Evolutionary conservation across 2,797 vertebrate genomes (phyloP).

Genomic region (Sphaeramia orbicularis): DNA sequence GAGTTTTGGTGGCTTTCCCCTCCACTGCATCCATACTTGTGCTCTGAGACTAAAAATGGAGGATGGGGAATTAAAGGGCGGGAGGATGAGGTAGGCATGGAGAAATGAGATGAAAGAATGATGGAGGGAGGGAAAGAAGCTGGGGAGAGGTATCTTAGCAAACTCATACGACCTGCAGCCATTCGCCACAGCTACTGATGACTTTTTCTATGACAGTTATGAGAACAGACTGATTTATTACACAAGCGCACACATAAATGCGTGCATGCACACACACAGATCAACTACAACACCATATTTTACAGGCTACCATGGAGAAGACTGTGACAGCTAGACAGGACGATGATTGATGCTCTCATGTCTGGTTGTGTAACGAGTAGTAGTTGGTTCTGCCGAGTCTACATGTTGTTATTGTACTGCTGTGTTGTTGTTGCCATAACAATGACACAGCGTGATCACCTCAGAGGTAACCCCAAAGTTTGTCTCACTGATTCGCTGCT

Average conservation of each 20-base stretch:
- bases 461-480: conserved; percentile 16
- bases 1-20: conserved; percentile 61
- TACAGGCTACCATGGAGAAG: conserved; percentile 45
- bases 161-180: conserved; percentile 51
- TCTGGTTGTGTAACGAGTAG: conserved; percentile 32
- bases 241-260: not conserved
- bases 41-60: conserved; percentile 43
- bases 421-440: conserved; percentile 36
- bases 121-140: conserved; percentile 16
- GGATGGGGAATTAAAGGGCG: conserved; percentile 55
- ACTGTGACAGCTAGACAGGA: conserved; percentile 29
- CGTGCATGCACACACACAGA: not conserved
- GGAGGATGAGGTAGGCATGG: conserved; percentile 26
- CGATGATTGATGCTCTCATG: conserved; percentile 46
- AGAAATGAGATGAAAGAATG: conserved; percentile 41
- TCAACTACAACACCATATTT: conserved; percentile 30
- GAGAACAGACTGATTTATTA: conserved; percentile 61
- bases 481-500: conserved; percentile 28
- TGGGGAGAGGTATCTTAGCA: conserved; percentile 19
- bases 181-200: conserved; percentile 47
- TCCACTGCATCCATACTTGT: conserved; percentile 46
- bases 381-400: not conserved
- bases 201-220: conserved; percentile 55
- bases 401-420: conserved; percentile 25
- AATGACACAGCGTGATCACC: conserved; percentile 15